Evolutionary conservation across 2,797 vertebrate species (phyloP).

Genomic region (Morelia viridis): DNA sequence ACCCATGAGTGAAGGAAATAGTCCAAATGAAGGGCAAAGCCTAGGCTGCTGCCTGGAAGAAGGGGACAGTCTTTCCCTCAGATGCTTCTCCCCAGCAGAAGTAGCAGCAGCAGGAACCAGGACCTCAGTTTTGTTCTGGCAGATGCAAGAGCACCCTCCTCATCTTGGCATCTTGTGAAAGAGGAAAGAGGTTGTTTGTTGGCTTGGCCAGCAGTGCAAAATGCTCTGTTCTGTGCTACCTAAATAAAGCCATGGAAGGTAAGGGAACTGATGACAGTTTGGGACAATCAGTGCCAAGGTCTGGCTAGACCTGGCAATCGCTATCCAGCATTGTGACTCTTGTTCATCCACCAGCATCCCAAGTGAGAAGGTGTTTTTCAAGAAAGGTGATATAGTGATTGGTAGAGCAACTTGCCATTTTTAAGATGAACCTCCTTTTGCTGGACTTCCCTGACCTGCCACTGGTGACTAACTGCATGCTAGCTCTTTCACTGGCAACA

Average conservation of each 20-base stretch:
- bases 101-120: not conserved
- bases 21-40: no score
- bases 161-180: not conserved
- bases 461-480: not conserved
- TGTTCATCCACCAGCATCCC: not conserved
- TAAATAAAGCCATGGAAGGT: not conserved
- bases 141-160: not conserved
- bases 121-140: not conserved
- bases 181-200: not conserved
- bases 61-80: no score
- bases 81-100: not conserved
- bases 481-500: not conserved
- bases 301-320: not conserved
- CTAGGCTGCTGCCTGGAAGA: not conserved
- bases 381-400: not conserved
- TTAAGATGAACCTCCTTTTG: not conserved
- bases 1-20: not conserved
- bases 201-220: not conserved
- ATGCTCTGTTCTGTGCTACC: not conserved
- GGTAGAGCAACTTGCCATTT: not conserved
- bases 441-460: not conserved
- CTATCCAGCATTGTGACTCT: not conserved
- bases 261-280: not conserved
- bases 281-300: not conserved
- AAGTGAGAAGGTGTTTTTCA: not conserved